Conservation (phyloP, 2,113 vertebrate genomes). For the Sapajus apella region DNA sequence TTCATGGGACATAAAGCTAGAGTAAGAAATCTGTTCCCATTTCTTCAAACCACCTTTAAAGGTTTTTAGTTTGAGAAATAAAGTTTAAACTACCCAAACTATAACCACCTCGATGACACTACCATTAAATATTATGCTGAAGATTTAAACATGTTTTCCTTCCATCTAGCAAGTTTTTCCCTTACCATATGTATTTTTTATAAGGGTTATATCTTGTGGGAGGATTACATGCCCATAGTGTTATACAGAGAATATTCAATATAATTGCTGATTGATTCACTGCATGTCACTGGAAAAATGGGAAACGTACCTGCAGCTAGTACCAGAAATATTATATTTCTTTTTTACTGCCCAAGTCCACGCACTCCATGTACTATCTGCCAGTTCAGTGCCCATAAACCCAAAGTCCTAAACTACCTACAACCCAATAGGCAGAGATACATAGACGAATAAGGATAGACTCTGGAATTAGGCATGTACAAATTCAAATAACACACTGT, state of each 20-base stretch:
- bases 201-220: conserved; percentile 1
- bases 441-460: background rate
- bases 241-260: background rate
- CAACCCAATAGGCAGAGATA: background rate
- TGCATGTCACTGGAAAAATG: background rate
- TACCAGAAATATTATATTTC: conserved; percentile 12
- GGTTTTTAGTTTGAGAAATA: conserved; percentile 9
- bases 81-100: conserved; percentile 21
- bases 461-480: background rate
- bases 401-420: background rate
- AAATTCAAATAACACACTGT: background rate
- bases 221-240: background rate
- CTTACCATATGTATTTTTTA: background rate
- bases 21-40: background rate
- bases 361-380: background rate
- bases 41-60: background rate
- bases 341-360: background rate
- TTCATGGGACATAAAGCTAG: background rate
- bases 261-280: background rate
- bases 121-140: background rate
- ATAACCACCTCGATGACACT: background rate
- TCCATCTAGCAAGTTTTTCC: background rate
- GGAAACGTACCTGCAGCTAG: background rate
- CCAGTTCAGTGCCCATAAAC: background rate
- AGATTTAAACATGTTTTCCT: background rate